Conservation (phyloP, 2,797 vertebrate genomes). For the Uromys caudimaculatus region DNA sequence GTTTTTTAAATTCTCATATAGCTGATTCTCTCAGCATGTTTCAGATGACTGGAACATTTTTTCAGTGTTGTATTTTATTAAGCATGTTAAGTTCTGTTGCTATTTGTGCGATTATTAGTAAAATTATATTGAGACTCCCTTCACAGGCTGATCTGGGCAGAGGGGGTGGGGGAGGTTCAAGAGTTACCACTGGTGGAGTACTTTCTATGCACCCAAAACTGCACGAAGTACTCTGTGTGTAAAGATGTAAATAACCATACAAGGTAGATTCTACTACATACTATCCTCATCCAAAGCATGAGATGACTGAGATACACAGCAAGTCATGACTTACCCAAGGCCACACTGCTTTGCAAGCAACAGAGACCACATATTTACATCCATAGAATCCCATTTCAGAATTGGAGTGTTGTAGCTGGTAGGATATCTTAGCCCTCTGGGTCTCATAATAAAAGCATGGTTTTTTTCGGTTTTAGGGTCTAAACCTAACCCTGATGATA, state of each 20-base stretch:
- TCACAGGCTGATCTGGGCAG: not conserved
- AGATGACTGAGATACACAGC: slow-evolving; percentile 3
- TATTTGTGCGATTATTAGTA: not conserved
- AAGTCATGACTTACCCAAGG: slow-evolving; percentile 4
- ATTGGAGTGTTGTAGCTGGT: not conserved
- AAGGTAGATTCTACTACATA: not conserved
- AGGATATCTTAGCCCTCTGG: not conserved
- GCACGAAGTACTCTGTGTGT: not conserved
- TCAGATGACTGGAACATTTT: slow-evolving; percentile 49
- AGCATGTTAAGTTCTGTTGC: not conserved
- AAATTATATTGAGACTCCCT: not conserved
- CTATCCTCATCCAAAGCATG: not conserved
- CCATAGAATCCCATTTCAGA: not conserved
- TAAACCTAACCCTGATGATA: slow-evolving; percentile 16
- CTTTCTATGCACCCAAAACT: not conserved
- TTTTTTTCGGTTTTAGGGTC: not conserved
- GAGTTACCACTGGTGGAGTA: slow-evolving; percentile 3
- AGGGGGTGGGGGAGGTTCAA: not conserved
- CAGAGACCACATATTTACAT: not conserved
- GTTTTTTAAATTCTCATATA: slow-evolving; percentile 60
- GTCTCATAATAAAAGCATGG: slow-evolving; percentile 5
- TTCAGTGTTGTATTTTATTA: slow-evolving; percentile 40
- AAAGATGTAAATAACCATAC: not conserved
- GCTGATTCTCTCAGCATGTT: slow-evolving; percentile 20
- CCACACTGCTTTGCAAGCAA: not conserved